Evolutionary conservation across 2,113 vertebrate genomes (phyloP), one percentile per base, ranked within the genome.

Genomic region (Leptobrachium ailaonicum): DNA sequence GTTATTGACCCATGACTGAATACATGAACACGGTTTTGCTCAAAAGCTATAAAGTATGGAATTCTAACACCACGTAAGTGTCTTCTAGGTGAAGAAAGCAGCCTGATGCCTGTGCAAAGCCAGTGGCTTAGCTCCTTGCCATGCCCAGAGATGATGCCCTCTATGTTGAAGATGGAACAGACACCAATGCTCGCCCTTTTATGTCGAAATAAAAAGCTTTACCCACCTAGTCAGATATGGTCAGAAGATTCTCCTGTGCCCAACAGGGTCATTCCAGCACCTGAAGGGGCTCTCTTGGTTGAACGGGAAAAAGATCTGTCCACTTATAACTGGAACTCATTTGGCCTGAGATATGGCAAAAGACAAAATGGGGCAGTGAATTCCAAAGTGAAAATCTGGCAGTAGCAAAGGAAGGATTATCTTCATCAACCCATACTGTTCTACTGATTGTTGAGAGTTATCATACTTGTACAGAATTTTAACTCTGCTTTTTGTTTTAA

Each of bases 251-350:
- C 78, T 71, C 64, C 41, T 0, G 4, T 77, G 1, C 77, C 66
- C 41, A 83, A 73, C 66, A 82, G 63, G 54, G 70, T 69, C 80
- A 83, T 82, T 42, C 63, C 85, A 0, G 53, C 82, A 1, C 85
- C 77, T 6, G 73, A 81, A 20, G 82, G 80, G 6, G 8, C 82
- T 0, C 45, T 77, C 82, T 79, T 82, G 47, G 87, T 88, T 70
- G 90, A 87, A 76, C 84, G 85, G 2, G 86, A 88, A 56, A 83
- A 89, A 64, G 88, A 90, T 67, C 80, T 87, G n/a, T 82, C 90
- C 0, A 66, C 90, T 32, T 93, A 90, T 84, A 92, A 93, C 82
- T 92, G 90, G 87, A 94, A 94, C 75, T 91, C 92, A 6, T 94
- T 94, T 1, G 92, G 93, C 7, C 85, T 94, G 56, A 88, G 92